phyloP scores from a whole-genome alignment of 2,888 invertebrate species.

The Tachina grossa region DNA sequence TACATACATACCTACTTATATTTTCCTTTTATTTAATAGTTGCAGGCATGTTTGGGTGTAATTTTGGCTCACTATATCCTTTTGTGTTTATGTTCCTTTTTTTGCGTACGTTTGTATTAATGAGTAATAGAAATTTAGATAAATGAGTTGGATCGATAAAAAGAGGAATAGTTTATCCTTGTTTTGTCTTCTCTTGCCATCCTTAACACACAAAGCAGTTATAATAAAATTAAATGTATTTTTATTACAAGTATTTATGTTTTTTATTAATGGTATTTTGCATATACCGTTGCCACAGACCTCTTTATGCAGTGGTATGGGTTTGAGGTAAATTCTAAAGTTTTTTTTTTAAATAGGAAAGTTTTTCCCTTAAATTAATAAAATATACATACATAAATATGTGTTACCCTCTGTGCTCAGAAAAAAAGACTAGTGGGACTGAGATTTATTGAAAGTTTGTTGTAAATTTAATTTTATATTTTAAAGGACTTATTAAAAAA shows the following conservation, averaged over 20 bases:
- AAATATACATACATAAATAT: no score
- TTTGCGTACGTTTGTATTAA: not conserved
- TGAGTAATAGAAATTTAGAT: conserved; percentile 30
- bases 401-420: no score
- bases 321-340: not conserved
- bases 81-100: not conserved
- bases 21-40: conserved; percentile 25
- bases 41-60: conserved; percentile 19
- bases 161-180: conserved; percentile 16
- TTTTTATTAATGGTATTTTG: conserved; percentile 27
- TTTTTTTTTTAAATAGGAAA: not conserved
- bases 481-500: no score
- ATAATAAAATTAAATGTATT: conserved; percentile 44
- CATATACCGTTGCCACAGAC: not conserved
- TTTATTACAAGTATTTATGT: not conserved
- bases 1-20: not conserved
- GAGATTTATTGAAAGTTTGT: no score
- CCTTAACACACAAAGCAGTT: conserved; percentile 11
- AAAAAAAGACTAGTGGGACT: no score
- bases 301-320: not conserved
- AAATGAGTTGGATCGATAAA: conserved; percentile 57
- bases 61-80: conserved; percentile 18
- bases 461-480: no score
- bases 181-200: not conserved
- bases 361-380: no score